A percentile compares a stretch with the other conserved stretches of the same genome.
These are phyloP conservation scores for Polydrusus pterygomalis DNA, from an alignment of 2,888 invertebrate species.

Conservation along the genomic window DNA sequence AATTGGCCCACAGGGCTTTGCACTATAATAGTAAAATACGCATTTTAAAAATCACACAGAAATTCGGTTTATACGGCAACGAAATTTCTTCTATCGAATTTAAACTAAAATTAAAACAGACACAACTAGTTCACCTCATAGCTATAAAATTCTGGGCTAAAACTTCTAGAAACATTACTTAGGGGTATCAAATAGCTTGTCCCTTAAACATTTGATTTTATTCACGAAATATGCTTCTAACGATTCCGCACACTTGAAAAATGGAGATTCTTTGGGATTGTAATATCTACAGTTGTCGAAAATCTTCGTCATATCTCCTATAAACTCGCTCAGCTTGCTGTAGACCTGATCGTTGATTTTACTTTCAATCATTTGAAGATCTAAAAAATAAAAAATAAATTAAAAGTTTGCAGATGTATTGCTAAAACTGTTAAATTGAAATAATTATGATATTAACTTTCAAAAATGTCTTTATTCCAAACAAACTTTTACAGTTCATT, in stretches of 20 bases:
- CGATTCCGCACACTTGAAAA: conserved; percentile 96
- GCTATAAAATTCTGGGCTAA: conserved; percentile 27
- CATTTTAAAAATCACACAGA: too few relatives aligned
- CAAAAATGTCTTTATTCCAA: too few relatives aligned
- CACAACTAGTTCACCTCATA: conserved; percentile 22
- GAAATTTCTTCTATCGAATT: not conserved
- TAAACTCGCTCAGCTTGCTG: conserved; percentile 93
- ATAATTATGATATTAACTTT: too few relatives aligned
- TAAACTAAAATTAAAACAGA: not conserved
- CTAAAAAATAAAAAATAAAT: conserved; percentile 75
- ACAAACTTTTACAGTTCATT: too few relatives aligned
- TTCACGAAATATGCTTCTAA: conserved; percentile 96
- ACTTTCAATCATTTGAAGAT: conserved; percentile 93
- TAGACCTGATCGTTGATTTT: conserved; percentile 90
- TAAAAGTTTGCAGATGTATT: too few relatives aligned
- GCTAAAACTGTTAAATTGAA: too few relatives aligned
- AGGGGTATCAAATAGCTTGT: conserved; percentile 83
- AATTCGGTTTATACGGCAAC: not conserved
- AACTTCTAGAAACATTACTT: conserved; percentile 59
- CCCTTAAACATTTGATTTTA: conserved; percentile 91
- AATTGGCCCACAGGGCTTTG: too few relatives aligned
- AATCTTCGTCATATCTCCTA: conserved; percentile 98
- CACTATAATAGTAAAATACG: too few relatives aligned
- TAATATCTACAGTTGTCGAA: conserved; percentile 99
- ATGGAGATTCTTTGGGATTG: conserved; percentile 96